phyloP scores from a whole-genome alignment of 2,888 invertebrate species.

The Anodontia alba region DNA sequence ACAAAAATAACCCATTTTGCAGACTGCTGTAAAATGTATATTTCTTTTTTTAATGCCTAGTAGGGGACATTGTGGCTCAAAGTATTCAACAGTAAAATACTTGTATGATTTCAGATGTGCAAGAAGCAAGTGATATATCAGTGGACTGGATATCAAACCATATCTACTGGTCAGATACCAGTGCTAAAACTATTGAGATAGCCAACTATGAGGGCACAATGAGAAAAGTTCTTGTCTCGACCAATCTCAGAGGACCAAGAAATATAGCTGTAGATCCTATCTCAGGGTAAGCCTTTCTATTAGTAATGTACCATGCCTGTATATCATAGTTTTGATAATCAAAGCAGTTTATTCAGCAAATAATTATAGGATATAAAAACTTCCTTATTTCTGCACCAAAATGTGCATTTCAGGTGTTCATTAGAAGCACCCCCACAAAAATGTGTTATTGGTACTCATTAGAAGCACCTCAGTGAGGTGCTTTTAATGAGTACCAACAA shows the following conservation, averaged over 20 bases:
- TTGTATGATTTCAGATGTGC: conserved; percentile 64
- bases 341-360: too few species aligned
- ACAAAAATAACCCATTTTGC: too few species aligned
- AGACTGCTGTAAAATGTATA: too few species aligned
- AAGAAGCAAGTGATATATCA: conserved; percentile 77
- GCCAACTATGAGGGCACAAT: conserved; percentile 78
- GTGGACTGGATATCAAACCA: conserved; percentile 81
- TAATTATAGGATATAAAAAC: too few species aligned
- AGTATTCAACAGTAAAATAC: too few species aligned
- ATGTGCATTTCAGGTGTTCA: too few species aligned
- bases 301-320: too few species aligned
- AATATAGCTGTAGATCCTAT: conserved; percentile 79
- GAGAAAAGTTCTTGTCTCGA: conserved; percentile 72
- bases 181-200: conserved; percentile 74
- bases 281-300: conserved; percentile 69
- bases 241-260: conserved; percentile 71
- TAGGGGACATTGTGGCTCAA: too few species aligned
- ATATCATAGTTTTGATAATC: too few species aligned
- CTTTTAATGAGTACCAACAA: background rate
- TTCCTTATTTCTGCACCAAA: too few species aligned
- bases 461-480: background rate
- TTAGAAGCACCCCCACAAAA: background rate
- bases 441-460: background rate
- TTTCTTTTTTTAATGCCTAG: too few species aligned
- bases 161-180: conserved; percentile 82